Percentiles rank a stretch among this genome's conserved stretches.
These are phyloP conservation scores for Charanyca ferruginea DNA, from an alignment of 2,888 invertebrate genomes.

Conservation along the genomic window DNA sequence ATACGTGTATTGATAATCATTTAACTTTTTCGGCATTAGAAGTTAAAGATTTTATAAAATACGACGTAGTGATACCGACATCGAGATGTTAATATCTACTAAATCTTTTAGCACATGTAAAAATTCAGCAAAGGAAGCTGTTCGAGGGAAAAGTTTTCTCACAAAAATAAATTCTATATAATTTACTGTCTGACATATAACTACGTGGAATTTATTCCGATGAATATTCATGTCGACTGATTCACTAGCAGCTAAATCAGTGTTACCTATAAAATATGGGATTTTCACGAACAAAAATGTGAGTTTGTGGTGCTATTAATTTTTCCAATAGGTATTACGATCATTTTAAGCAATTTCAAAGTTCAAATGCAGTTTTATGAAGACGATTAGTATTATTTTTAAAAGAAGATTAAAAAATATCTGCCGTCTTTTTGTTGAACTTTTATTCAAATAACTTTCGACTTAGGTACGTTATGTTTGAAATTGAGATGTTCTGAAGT, in stretches of 20 bases:
- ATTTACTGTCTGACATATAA: slow-evolving; percentile 54
- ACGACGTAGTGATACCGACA: background rate
- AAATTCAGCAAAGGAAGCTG: slow-evolving; percentile 13
- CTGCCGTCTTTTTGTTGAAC: slow-evolving; percentile 23
- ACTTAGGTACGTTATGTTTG: slow-evolving; percentile 19
- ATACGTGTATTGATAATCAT: too few species aligned
- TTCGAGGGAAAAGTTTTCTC: slow-evolving; percentile 32
- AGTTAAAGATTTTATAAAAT: too few species aligned
- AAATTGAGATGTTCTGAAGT: slow-evolving; percentile 38
- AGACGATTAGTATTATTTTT: slow-evolving; percentile 16
- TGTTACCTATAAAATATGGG: slow-evolving; percentile 53
- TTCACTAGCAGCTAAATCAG: slow-evolving; percentile 53
- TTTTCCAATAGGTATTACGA: slow-evolving; percentile 32
- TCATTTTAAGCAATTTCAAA: slow-evolving; percentile 32
- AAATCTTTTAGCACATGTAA: background rate
- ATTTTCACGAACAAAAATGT: slow-evolving; percentile 54
- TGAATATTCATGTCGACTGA: slow-evolving; percentile 62
- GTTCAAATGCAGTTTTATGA: slow-evolving; percentile 41
- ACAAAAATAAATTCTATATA: slow-evolving; percentile 55
- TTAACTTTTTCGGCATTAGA: too few species aligned
- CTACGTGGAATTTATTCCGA: slow-evolving; percentile 47
- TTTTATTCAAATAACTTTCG: slow-evolving; percentile 29
- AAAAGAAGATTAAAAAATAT: slow-evolving; percentile 1
- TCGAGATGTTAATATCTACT: background rate
- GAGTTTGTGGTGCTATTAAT: slow-evolving; percentile 56